These are phyloP conservation scores for Leptinotarsa tumamoca DNA, from an alignment of 2,888 invertebrate species.

Conservation along the genomic window DNA sequence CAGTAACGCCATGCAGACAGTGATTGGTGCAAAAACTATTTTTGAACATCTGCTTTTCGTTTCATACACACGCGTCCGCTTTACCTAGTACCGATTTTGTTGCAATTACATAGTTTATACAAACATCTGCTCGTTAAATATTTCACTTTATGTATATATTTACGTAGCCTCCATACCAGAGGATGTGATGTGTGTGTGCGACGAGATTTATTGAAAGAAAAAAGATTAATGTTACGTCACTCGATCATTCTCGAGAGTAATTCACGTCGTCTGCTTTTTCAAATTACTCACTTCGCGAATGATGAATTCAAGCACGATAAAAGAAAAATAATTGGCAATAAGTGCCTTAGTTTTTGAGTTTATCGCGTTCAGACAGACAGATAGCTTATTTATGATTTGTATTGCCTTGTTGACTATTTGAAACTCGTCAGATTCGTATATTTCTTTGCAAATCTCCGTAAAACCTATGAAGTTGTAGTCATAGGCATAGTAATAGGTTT, in stretches of 20 bases:
- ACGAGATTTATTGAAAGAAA: slow-evolving; percentile 12
- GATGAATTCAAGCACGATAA: not conserved
- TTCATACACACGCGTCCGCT: not conserved
- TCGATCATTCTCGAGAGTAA: not conserved
- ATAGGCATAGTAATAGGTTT: no score
- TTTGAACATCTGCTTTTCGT: slow-evolving; percentile 10
- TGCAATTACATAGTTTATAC: slow-evolving; percentile 19
- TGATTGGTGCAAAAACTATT: slow-evolving; percentile 21
- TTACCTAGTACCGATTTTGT: slow-evolving; percentile 16
- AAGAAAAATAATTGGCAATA: not conserved
- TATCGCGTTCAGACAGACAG: no score
- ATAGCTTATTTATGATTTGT: no score
- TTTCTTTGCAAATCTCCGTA: no score
- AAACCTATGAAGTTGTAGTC: no score
- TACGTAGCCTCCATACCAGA: slow-evolving; percentile 23
- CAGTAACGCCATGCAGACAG: not conserved
- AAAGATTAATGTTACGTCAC: slow-evolving; percentile 2
- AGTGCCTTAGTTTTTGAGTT: not conserved
- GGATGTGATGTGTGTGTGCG: slow-evolving; percentile 13
- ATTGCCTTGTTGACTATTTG: no score
- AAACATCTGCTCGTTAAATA: slow-evolving; percentile 15
- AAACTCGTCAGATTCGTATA: no score
- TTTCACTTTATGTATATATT: slow-evolving; percentile 20
- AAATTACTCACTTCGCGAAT: not conserved
- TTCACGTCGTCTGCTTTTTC: slow-evolving; percentile 1